A percentile compares a stretch with the other conserved stretches of the same genome.
These are phyloP conservation scores for Spodoptera picta DNA, from an alignment of 2,888 invertebrate species.

Conservation along the genomic window DNA sequence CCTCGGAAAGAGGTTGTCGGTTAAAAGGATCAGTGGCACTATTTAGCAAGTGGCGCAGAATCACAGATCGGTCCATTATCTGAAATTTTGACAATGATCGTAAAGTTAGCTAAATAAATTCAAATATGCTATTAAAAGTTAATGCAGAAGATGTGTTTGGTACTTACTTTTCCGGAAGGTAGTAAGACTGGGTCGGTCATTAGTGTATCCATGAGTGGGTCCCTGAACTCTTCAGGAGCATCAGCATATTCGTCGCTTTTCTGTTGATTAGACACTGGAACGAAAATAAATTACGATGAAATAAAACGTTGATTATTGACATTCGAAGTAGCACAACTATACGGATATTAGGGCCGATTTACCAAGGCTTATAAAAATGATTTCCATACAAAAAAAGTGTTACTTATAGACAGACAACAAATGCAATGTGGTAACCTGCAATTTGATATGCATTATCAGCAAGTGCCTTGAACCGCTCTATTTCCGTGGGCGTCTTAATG, in stretches of 20 bases:
- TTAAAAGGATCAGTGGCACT: conserved; percentile 99
- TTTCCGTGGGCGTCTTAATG: conserved; percentile 95
- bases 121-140: neutral
- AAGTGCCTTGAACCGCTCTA: conserved; percentile 94
- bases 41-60: conserved; percentile 97
- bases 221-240: conserved; percentile 98
- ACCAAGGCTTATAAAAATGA: too few relatives aligned
- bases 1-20: conserved; percentile 97
- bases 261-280: conserved; percentile 92
- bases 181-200: conserved; percentile 98
- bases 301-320: too few relatives aligned
- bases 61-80: conserved; percentile 98
- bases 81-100: conserved; percentile 59
- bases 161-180: conserved; percentile 93
- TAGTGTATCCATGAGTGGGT: conserved; percentile 98
- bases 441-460: conserved; percentile 94
- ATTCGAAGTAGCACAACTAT: too few relatives aligned
- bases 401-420: neutral
- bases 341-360: too few relatives aligned
- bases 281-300: neutral
- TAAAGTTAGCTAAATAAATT: neutral
- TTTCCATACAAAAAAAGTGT: too few relatives aligned
- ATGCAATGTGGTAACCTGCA: conserved; percentile 73
- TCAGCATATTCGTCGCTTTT: conserved; percentile 97
- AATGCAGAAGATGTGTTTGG: too few relatives aligned